Base-by-base conservation (phyloP, 2,888 invertebrate genomes). In the Andrena fulva region DNA sequence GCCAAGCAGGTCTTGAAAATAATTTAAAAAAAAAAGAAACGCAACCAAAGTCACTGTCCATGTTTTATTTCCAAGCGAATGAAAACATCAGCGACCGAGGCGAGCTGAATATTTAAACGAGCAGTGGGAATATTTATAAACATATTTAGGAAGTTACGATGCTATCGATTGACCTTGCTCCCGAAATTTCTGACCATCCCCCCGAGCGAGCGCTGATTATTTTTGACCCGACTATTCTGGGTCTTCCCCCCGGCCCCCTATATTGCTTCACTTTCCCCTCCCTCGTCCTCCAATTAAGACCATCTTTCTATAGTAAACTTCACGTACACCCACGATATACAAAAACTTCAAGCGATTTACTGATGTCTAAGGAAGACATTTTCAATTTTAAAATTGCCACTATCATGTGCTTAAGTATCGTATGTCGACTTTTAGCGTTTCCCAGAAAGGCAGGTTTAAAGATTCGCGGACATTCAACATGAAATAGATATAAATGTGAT, bases 121-220 rank as follows among this genome's bases (percentile, higher is more conserved):
- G 10, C 56, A 6, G 16, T 8, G 7, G 42, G 64, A 59, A 76
- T 66, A 76, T 75, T 70, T 82, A 56, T 81, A 60, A 59, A 54
- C 63, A 71, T 84, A 68, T 84, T 81, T 78, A 69, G 62, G 68
- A 85, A 70, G 73, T 87, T 75, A 48, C 69, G 68, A 29, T 33
- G 66, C 68, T 76, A 87, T 88, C 75, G 86, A 82, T 80, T 69
- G 84, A 88, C 88, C 87, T 87, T 87, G 87, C 70, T 79, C 82
- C 74, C 72, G 59, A 87, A 42, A 87, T 87, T 80, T 86, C 87
- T 76, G 72, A 64, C 68, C 62, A 66, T 76, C 81, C 80, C 80
- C 67, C 33, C 42, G 42, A 67, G 70, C 60, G 64, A 77, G 73
- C 81, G 82, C 54, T 59, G 77, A 86, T 88, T 88, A 87, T 88